phyloP scores from a whole-genome alignment of 2,797 vertebrate genomes.

The Phataginus tricuspis region DNA sequence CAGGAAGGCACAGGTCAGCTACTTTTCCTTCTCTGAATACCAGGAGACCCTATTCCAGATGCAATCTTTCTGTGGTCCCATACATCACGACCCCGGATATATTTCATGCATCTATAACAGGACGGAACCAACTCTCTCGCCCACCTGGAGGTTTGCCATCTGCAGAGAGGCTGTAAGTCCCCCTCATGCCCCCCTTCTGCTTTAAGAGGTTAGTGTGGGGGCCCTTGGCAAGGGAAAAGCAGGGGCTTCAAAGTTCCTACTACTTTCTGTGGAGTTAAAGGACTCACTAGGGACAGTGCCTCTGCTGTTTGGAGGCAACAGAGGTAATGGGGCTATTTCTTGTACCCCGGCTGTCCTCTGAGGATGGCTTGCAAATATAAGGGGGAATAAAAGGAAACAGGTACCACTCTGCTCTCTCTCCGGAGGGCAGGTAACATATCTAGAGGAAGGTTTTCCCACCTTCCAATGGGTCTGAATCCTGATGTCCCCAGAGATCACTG shows the following conservation, averaged over 20 bases:
- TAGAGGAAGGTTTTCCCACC: not conserved
- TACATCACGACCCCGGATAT: slow-evolving; percentile 20
- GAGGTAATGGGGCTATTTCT: not conserved
- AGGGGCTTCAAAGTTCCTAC: not conserved
- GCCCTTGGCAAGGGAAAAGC: not conserved
- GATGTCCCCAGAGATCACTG: not conserved
- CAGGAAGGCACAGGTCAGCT: not conserved
- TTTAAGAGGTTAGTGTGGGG: not conserved
- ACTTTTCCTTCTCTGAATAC: not conserved
- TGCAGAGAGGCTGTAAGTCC: not conserved
- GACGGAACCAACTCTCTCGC: not conserved
- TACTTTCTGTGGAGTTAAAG: not conserved
- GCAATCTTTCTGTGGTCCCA: not conserved
- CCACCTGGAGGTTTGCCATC: not conserved
- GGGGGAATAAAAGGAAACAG: not conserved
- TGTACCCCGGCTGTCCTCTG: not conserved
- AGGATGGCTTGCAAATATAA: not conserved
- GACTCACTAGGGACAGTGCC: not conserved
- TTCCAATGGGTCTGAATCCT: not conserved
- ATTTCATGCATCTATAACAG: not conserved
- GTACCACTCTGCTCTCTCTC: not conserved
- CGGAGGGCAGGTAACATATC: not conserved
- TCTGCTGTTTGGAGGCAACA: not conserved
- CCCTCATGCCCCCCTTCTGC: not conserved
- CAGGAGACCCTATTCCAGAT: slow-evolving; percentile 44